Evolutionary conservation across 2,888 invertebrate genomes (phyloP), one percentile per base, ranked within the genome.

Genomic region (Metopia argyrocephala): DNA sequence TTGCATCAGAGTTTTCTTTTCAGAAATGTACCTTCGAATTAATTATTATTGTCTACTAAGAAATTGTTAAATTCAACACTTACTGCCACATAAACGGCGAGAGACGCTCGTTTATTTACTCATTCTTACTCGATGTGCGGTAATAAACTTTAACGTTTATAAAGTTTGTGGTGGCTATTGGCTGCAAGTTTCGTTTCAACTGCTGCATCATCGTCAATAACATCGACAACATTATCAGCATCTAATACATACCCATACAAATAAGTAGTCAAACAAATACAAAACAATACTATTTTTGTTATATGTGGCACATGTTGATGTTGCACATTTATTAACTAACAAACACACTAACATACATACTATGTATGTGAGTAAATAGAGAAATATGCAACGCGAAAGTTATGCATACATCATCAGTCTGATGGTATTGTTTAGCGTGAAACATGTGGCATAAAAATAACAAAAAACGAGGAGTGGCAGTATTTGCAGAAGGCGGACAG

Each of bases 401-500:
- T 3, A 38, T 38, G 3, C 38, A 38, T 38, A 15, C 38, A 15
- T 15, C 38, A 38, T 1, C 0, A 38, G 38, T 38, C 12, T 38
- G n/a, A n/a, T n/a, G 38, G 38, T 15, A 38, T 38, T 38, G 38
- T 38, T 38, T 38, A 15, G n/a, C 46, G 18, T 18, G 45, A 46
- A 23, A 48, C 48, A 64, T 28, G 46, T 45, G 46, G 46, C 46
- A 56, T 18, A 21, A 25, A n/a, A n/a, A n/a, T 6, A 20, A 45
- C 52, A 62, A 57, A 28, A 38, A 73, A 68, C 57, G 56, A 76
- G 80, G 80, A 80, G 80, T 80, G 80, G 76, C 80, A 80, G 66
- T 80, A 73, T 80, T 80, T 80, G 76, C 76, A 71, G 80, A 80
- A 80, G 80, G 80, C 80, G 80, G 80, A 80, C 76, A 79, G 79